These are phyloP conservation scores for Psylliodes chrysocephalus DNA, from an alignment of 2,888 invertebrate species.

Conservation along the genomic window DNA sequence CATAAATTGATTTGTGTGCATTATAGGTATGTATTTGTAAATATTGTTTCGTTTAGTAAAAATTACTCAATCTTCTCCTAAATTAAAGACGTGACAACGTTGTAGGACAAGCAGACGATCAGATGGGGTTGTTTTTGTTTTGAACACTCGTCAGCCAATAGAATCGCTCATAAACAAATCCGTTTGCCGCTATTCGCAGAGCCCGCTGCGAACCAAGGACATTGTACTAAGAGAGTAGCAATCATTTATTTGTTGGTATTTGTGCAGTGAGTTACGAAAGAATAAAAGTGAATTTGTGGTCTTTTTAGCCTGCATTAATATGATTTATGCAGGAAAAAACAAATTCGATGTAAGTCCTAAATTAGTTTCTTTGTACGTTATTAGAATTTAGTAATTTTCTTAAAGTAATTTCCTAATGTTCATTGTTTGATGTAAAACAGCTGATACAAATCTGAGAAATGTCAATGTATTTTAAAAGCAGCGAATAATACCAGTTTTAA, in stretches of 20 bases:
- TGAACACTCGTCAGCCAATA: conserved; percentile 52
- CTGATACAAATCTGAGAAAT: conserved; percentile 64
- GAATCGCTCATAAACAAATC: conserved; percentile 59
- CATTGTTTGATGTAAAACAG: conserved; percentile 69
- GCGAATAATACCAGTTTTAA: conserved; percentile 34
- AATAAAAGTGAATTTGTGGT: conserved; percentile 20
- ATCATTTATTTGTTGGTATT: conserved; percentile 43
- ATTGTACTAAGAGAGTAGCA: conserved; percentile 51
- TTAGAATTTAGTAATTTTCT: conserved; percentile 8
- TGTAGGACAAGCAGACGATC: conserved; percentile 41
- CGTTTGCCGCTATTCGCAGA: conserved; percentile 49
- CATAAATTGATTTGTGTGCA: not conserved
- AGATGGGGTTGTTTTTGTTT: conserved; percentile 59
- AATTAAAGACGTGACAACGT: conserved; percentile 23
- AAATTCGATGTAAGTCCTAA: conserved; percentile 70
- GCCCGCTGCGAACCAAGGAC: conserved; percentile 53
- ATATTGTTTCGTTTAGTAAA: not conserved
- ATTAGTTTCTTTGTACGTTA: conserved; percentile 12
- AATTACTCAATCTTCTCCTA: too few relatives aligned
- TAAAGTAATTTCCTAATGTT: conserved; percentile 41
- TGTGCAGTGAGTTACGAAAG: conserved; percentile 41
- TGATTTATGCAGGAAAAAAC: conserved; percentile 74
- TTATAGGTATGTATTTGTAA: not conserved
- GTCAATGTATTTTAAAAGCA: conserved; percentile 50
- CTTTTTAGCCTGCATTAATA: conserved; percentile 60